Percentiles rank a stretch among this genome's conserved stretches.
Evolutionary conservation across 2,888 invertebrate species (phyloP).

Genomic region (Diarsia rubi): DNA sequence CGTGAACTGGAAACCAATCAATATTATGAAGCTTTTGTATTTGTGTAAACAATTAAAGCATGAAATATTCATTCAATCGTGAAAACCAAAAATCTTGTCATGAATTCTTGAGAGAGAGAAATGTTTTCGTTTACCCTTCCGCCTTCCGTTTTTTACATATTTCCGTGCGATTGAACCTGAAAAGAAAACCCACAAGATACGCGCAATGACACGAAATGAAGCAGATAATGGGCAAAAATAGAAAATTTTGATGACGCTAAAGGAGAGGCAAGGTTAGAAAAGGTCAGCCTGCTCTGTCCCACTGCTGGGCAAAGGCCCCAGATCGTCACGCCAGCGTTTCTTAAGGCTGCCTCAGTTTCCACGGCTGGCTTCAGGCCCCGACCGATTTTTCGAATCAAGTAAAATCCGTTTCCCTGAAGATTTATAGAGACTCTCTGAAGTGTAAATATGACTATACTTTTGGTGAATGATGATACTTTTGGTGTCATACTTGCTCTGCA

Average conservation of each 20-base stretch:
- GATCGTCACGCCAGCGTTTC: too few relatives aligned
- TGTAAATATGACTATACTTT: too few relatives aligned
- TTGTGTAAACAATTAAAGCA: constrained; percentile 11
- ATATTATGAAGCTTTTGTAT: not conserved
- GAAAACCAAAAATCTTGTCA: constrained; percentile 8
- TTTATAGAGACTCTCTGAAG: not conserved
- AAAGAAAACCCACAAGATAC: constrained; percentile 28
- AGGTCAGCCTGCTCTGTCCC: too few relatives aligned
- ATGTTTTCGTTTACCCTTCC: constrained; percentile 34
- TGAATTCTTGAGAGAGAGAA: not conserved
- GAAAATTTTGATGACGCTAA: not conserved
- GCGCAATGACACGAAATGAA: constrained; percentile 13
- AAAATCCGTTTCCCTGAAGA: not conserved
- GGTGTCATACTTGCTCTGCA: not conserved
- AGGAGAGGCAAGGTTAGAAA: not conserved
- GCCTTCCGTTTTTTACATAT: constrained; percentile 26
- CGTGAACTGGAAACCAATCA: constrained; percentile 15
- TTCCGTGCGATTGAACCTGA: constrained; percentile 20
- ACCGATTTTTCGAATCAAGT: not conserved
- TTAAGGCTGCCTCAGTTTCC: too few relatives aligned
- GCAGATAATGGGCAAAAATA: not conserved
- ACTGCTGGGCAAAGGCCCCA: too few relatives aligned
- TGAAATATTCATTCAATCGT: constrained; percentile 16
- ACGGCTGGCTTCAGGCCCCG: too few relatives aligned
- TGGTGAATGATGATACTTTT: not conserved